Conservation (phyloP, 2,113 vertebrate species). For the Oxygymnocypris stewartii region DNA sequence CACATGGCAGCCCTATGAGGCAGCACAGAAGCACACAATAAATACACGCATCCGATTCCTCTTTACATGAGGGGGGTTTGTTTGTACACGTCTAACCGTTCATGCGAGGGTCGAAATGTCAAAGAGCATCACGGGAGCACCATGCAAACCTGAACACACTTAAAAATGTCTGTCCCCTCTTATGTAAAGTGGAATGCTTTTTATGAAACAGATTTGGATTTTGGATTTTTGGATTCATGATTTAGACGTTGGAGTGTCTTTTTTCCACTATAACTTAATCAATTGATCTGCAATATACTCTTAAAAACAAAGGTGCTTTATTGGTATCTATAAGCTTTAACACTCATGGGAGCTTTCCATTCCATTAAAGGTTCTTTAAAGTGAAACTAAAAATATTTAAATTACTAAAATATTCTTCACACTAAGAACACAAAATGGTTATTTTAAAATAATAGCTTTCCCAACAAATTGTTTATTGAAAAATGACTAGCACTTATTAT, state of each 20-base stretch:
- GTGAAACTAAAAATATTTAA: not conserved
- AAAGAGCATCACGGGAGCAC: slow-evolving; percentile 41
- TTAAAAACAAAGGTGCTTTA: not conserved
- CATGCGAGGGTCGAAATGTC: slow-evolving; percentile 48
- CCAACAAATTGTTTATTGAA: too few relatives aligned
- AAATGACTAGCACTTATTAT: too few relatives aligned
- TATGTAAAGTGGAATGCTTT: slow-evolving; percentile 46
- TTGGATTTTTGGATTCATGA: not conserved
- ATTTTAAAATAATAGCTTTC: not conserved
- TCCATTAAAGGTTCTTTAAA: not conserved
- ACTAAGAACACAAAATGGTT: not conserved
- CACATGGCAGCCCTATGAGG: slow-evolving; percentile 54
- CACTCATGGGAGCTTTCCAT: not conserved
- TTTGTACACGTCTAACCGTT: slow-evolving; percentile 39
- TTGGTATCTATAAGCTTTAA: not conserved
- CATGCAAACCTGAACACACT: slow-evolving; percentile 16
- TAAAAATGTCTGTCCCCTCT: slow-evolving; percentile 13
- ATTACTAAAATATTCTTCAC: not conserved
- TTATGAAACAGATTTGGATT: slow-evolving; percentile 4
- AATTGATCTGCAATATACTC: not conserved
- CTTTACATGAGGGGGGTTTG: slow-evolving; percentile 41
- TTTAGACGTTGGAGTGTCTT: not conserved
- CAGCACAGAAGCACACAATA: slow-evolving; percentile 40
- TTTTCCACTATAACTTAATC: not conserved
- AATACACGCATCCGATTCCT: slow-evolving; percentile 26